Percentiles rank a stretch among this genome's conserved stretches.
Evolutionary conservation across 2,797 vertebrate species (phyloP).

Genomic region (Ctenopoma kingsleyae): DNA sequence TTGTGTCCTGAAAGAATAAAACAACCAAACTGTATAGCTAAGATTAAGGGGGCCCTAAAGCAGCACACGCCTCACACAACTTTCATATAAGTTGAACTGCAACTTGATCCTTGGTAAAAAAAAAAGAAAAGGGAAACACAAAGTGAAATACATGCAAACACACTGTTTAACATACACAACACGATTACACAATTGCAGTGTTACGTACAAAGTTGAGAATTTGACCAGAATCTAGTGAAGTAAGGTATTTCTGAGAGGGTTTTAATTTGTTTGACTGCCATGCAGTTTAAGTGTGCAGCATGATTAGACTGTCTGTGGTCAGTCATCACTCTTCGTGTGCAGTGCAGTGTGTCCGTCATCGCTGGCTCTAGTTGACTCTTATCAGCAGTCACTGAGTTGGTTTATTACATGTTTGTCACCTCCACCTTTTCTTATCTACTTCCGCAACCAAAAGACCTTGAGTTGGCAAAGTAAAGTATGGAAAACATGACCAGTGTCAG

Average conservation of each 20-base stretch:
- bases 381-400: background rate
- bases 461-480: background rate
- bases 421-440: conserved; percentile 12
- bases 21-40: too few relatives aligned
- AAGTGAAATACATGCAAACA: too few relatives aligned
- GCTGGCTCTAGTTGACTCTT: background rate
- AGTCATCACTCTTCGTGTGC: background rate
- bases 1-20: too few relatives aligned
- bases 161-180: background rate
- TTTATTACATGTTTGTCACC: conserved; percentile 2
- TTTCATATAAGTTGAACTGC: too few relatives aligned
- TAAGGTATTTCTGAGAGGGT: background rate
- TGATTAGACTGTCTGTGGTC: background rate
- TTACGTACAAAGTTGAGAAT: background rate
- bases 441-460: conserved; percentile 3
- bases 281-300: background rate
- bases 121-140: too few relatives aligned
- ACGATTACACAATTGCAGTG: background rate
- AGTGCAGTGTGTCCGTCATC: background rate
- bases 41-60: background rate
- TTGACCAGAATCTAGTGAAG: background rate
- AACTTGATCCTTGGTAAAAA: too few relatives aligned
- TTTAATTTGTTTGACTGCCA: background rate
- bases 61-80: too few relatives aligned
- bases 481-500: background rate